phyloP scores from a whole-genome alignment of 2,113 vertebrate species.

The Suncus etruscus region DNA sequence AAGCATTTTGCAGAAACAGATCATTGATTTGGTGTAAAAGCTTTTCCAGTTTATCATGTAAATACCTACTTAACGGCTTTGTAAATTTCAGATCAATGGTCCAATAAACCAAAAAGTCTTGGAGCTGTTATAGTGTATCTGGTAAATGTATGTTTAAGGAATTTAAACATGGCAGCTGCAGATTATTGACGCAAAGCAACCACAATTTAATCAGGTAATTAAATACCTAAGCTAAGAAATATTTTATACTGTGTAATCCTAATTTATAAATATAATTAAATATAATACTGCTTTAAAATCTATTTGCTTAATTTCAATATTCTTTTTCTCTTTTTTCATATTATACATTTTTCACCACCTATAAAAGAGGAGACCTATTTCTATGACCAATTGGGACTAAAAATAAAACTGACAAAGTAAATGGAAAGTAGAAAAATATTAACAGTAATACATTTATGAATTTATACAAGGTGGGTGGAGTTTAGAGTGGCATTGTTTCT shows the following conservation, averaged over 20 bases:
- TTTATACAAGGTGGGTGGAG: background rate
- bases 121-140: constrained; percentile 58
- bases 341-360: background rate
- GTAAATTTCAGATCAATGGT: constrained; percentile 77
- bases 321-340: background rate
- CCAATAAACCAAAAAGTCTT: constrained; percentile 73
- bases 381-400: background rate
- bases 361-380: background rate
- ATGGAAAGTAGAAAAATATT: background rate
- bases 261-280: constrained; percentile 82
- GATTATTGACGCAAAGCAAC: constrained; percentile 82
- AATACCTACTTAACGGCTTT: constrained; percentile 82
- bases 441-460: background rate
- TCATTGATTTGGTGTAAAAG: constrained; percentile 78
- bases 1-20: constrained; percentile 80
- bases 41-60: constrained; percentile 81
- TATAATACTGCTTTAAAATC: constrained; percentile 14
- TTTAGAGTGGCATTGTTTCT: background rate
- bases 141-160: constrained; percentile 75
- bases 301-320: constrained; percentile 68
- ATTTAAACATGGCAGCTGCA: constrained; percentile 73
- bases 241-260: constrained; percentile 70
- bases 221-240: constrained; percentile 80
- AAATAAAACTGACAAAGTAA: constrained; percentile 3
- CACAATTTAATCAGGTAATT: constrained; percentile 82